A percentile compares a stretch with the other conserved stretches of the same genome.
Evolutionary conservation across 2,797 vertebrate species (phyloP).

Genomic region (Thripadectes ignobilis): DNA sequence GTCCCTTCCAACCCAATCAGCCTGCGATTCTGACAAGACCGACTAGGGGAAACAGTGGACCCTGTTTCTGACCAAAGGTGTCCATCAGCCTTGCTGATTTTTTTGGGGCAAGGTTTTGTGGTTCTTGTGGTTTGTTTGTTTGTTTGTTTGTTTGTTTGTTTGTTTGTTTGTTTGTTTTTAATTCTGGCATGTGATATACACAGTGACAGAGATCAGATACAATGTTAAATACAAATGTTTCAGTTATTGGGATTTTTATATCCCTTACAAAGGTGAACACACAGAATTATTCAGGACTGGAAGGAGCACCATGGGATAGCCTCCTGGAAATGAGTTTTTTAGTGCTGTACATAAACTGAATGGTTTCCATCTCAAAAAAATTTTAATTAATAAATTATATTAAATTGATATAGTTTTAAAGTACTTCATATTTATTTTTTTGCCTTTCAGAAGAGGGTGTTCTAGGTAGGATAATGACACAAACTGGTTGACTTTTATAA

Average conservation of each 20-base stretch:
- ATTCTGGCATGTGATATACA: not conserved
- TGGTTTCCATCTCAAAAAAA: not conserved
- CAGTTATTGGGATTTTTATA: fast-evolving
- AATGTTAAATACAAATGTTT: not conserved
- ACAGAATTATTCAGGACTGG: not conserved
- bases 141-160: not conserved
- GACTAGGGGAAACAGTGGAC: not conserved
- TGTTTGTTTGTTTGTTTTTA: not conserved
- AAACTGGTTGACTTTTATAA: not conserved
- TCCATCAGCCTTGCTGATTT: not conserved
- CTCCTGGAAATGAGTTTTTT: not conserved
- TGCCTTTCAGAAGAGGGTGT: not conserved
- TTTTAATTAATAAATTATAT: not conserved
- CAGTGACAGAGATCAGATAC: not conserved
- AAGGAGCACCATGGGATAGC: not conserved
- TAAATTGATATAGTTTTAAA: not conserved
- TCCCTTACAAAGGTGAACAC: not conserved
- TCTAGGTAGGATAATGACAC: not conserved
- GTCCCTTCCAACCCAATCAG: not conserved
- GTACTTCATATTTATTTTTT: not conserved
- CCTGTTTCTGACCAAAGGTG: not conserved
- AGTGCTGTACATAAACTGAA: not conserved
- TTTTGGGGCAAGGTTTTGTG: too few relatives aligned
- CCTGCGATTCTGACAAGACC: not conserved
- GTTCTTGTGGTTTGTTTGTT: not conserved